Evolutionary conservation across 2,888 invertebrate species (phyloP).

Genomic region (Lutraria lutraria): DNA sequence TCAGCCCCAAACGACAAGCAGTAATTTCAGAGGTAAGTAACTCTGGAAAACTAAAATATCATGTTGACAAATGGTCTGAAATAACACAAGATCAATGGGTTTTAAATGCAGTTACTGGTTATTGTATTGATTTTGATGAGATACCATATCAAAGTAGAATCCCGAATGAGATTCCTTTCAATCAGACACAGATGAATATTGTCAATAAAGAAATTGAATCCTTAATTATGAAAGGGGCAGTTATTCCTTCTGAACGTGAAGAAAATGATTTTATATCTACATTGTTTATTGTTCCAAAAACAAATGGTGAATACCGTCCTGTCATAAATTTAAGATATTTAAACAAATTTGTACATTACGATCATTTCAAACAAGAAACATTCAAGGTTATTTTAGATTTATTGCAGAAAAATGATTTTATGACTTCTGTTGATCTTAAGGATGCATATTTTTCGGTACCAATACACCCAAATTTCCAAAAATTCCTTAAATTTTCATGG

Average conservation of each 20-base stretch:
- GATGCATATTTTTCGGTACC: constrained; percentile 40
- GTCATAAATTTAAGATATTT: neutral
- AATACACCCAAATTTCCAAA: constrained; percentile 20
- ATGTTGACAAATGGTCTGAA: neutral
- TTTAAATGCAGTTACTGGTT: neutral
- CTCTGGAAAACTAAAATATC: neutral
- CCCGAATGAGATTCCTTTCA: neutral
- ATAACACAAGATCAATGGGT: neutral
- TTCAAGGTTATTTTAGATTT: neutral
- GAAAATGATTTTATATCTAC: constrained; percentile 26
- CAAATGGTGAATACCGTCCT: neutral
- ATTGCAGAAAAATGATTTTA: neutral
- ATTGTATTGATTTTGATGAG: neutral
- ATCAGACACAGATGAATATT: neutral
- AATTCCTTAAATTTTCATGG: constrained; percentile 35
- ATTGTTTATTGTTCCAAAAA: constrained; percentile 33
- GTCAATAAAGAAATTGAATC: neutral
- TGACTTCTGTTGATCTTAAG: constrained; percentile 28
- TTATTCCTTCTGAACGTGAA: neutral
- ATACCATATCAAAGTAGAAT: neutral
- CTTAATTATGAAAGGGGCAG: neutral
- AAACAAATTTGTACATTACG: neutral
- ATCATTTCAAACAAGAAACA: neutral
- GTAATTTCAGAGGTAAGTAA: neutral
- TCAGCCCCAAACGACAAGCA: neutral